Conservation (phyloP, 2,888 invertebrate species). For the Hartigia nigra region DNA sequence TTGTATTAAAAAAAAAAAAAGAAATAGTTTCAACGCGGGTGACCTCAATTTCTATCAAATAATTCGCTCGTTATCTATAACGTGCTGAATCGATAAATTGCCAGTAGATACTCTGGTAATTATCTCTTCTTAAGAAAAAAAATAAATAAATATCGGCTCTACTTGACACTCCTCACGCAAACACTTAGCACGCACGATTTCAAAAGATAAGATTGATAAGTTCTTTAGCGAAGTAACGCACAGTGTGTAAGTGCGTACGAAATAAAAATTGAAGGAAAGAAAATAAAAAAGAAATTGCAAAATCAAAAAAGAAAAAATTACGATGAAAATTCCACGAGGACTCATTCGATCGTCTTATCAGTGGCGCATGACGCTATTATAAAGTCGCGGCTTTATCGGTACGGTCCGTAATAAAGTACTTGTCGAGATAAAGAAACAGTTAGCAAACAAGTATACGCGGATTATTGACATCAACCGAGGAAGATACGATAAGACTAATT, state of each 20-base stretch:
- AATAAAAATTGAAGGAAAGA: background rate
- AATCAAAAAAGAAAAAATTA: background rate
- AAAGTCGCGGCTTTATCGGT: background rate
- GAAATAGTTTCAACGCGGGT: background rate
- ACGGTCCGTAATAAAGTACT: background rate
- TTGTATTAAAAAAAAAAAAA: constrained; percentile 4
- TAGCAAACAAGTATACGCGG: background rate
- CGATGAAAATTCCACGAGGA: background rate
- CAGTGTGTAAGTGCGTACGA: constrained; percentile 10
- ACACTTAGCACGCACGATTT: background rate
- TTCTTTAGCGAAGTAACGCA: constrained; percentile 21
- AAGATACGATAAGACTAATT: background rate
- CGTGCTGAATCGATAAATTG: constrained; percentile 19
- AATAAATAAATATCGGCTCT: background rate
- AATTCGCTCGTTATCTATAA: background rate
- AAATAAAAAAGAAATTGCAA: background rate
- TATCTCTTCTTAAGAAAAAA: constrained; percentile 23
- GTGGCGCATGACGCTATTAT: background rate
- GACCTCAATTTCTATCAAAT: constrained; percentile 1
- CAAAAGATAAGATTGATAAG: constrained; percentile 8
- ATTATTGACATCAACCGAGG: background rate
- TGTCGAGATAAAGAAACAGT: background rate
- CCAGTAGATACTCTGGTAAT: constrained; percentile 28
- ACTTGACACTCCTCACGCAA: background rate
- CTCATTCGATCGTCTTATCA: background rate